Evolutionary conservation across 2,113 vertebrate species (phyloP), one percentile per base, ranked within the genome.

Genomic region (Coracopsis vasa): DNA sequence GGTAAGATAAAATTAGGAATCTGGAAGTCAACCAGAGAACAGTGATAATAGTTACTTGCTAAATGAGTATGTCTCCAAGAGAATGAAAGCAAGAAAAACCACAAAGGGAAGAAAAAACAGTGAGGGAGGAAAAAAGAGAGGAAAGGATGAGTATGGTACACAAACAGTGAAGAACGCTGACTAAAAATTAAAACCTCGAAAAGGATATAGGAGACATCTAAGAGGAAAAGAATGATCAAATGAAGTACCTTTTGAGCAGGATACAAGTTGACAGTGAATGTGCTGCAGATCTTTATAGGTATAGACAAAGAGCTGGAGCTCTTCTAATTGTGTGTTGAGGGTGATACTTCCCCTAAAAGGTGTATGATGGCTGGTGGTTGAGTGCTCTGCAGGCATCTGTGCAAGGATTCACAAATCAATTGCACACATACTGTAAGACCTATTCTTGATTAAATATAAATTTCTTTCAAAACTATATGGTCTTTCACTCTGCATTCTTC

Each of bases 341-440:
- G 4, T 56, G 21, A 4, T 31, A 13, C 17, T 16, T 86, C 86
- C 35, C 20, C 11, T 53, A 37, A 70, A 44, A 13, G 7, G 31
- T 45, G 9, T 78, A 50, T 11, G 37, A 5, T 12, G n/a, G 27
- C 11, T 28, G 18, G 4, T 58, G 48, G 10, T 56, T 0, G 0
- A 69, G 23, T 47, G 41, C 13, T 67, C 9, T n/a, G 2, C 51
- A 74, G 48, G 29, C 9, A 42, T 50, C 33, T 60, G 4, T 82
- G 37, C 28, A 75, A 86, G 39, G 39, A 65, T 33, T 17, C 39
- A 61, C 3, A 37, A 47, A 42, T 29, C 25, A 25, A 4, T 37
- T 64, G 33, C 45, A 37, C 17, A 6, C 37, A 27, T 7, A 17
- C 39, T 53, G 5, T 44, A 58, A 86, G 16, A 54, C 3, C 24